Percentiles rank a stretch among this genome's conserved stretches.
phyloP scores from a whole-genome alignment of 2,888 invertebrate species.

The Poecilobothrus nobilitatus region DNA sequence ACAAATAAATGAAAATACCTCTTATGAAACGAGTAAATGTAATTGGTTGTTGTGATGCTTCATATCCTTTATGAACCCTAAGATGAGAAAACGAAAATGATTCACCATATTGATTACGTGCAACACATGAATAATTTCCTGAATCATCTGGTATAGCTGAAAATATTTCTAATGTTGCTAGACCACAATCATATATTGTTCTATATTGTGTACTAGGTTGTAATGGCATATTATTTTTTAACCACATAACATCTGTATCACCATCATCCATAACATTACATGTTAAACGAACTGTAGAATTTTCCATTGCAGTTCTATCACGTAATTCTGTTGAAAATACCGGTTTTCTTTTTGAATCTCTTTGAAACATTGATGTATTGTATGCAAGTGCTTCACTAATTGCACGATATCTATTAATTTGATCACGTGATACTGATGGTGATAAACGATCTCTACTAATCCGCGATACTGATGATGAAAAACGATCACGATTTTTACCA shows the following conservation, averaged over 20 bases:
- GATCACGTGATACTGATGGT: background rate
- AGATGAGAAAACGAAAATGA: slow-evolving; percentile 61
- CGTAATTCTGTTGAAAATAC: slow-evolving; percentile 67
- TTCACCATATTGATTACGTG: slow-evolving; percentile 65
- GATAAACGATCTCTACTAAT: slow-evolving; percentile 13
- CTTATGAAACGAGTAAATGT: slow-evolving; percentile 66
- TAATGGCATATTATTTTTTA: slow-evolving; percentile 57
- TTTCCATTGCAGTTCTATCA: slow-evolving; percentile 66
- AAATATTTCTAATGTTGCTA: slow-evolving; percentile 65
- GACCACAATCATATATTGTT: slow-evolving; percentile 53
- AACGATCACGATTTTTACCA: background rate
- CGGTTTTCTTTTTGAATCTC: slow-evolving; percentile 58
- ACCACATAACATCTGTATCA: slow-evolving; percentile 64
- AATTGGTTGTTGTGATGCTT: slow-evolving; percentile 59
- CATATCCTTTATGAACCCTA: slow-evolving; percentile 64
- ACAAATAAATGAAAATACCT: slow-evolving; percentile 46
- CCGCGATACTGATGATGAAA: slow-evolving; percentile 13
- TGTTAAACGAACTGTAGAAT: slow-evolving; percentile 63
- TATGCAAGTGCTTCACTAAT: background rate
- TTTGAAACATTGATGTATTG: background rate
- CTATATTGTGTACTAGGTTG: slow-evolving; percentile 51
- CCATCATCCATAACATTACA: slow-evolving; percentile 60
- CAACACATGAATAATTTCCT: slow-evolving; percentile 72
- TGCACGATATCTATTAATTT: background rate
- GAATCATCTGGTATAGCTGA: slow-evolving; percentile 59